Conservation (phyloP, 2,113 vertebrate genomes). For the Dromiciops gliroides region DNA sequence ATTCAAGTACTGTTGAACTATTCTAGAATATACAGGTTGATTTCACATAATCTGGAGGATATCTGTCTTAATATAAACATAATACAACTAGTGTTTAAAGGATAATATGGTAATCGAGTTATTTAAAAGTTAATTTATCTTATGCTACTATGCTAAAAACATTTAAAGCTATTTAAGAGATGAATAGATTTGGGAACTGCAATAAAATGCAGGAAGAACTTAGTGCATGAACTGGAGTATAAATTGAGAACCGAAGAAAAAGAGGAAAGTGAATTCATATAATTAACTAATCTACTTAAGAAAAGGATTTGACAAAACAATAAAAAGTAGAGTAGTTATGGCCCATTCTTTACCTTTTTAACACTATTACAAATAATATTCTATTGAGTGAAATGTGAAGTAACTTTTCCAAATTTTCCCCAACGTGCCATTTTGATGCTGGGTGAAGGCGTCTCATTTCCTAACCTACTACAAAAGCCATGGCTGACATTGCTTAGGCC, state of each 20-base stretch:
- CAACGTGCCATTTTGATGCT: background rate
- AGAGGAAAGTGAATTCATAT: background rate
- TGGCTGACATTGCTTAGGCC: background rate
- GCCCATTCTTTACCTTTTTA: background rate
- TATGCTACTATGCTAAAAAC: background rate
- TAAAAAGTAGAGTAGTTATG: background rate
- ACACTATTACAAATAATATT: background rate
- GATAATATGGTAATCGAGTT: background rate
- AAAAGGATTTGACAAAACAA: background rate
- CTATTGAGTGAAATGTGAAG: accelerated
- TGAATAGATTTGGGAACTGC: background rate
- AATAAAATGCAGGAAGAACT: background rate
- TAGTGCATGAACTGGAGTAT: background rate
- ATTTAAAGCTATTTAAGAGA: background rate
- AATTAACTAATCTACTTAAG: background rate
- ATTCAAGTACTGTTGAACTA: background rate
- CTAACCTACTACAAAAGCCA: background rate
- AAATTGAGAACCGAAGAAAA: background rate
- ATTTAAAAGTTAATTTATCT: background rate
- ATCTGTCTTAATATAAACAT: background rate
- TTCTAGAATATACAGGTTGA: background rate
- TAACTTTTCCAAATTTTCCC: background rate
- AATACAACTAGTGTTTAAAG: background rate
- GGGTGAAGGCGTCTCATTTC: background rate
- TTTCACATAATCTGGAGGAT: background rate